phyloP scores from a whole-genome alignment of 2,888 invertebrate species.

The Oeneis ivallda region DNA sequence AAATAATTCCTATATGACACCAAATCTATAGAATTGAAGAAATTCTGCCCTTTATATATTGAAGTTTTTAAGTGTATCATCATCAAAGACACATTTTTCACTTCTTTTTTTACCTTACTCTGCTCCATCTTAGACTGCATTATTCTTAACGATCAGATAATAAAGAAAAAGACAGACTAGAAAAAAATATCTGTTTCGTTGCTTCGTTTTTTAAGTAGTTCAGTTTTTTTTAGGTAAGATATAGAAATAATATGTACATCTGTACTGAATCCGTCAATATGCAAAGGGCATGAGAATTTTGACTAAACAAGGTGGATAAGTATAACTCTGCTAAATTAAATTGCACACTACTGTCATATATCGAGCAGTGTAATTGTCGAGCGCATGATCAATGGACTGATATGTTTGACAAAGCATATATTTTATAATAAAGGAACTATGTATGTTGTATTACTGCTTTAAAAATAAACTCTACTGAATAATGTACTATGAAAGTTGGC shows the following conservation, averaged over 20 bases:
- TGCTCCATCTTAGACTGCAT: too few relatives aligned
- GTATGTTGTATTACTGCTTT: conserved; percentile 22
- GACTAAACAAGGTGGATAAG: conserved; percentile 7
- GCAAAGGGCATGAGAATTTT: neutral
- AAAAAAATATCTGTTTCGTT: too few relatives aligned
- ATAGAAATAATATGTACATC: neutral
- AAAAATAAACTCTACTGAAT: conserved; percentile 41
- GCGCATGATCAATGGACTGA: conserved; percentile 40
- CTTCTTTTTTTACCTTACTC: too few relatives aligned
- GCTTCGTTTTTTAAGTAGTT: too few relatives aligned
- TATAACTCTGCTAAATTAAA: conserved; percentile 16
- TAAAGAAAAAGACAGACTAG: too few relatives aligned
- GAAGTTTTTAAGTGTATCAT: neutral
- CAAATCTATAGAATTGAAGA: neutral
- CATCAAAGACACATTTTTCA: neutral
- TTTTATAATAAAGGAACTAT: conserved; percentile 49
- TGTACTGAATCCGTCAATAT: neutral
- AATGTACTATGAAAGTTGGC: conserved; percentile 34
- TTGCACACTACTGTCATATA: conserved; percentile 14
- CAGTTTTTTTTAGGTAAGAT: too few relatives aligned
- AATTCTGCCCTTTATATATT: conserved; percentile 2
- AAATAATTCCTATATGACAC: conserved; percentile 6
- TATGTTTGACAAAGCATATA: conserved; percentile 51
- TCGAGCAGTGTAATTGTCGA: neutral
- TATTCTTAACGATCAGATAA: too few relatives aligned